These are phyloP conservation scores for Aurelia sp. DNA, from an alignment of 30 jellyfish, hydroid and myxozoan species.

Conservation along the genomic window DNA sequence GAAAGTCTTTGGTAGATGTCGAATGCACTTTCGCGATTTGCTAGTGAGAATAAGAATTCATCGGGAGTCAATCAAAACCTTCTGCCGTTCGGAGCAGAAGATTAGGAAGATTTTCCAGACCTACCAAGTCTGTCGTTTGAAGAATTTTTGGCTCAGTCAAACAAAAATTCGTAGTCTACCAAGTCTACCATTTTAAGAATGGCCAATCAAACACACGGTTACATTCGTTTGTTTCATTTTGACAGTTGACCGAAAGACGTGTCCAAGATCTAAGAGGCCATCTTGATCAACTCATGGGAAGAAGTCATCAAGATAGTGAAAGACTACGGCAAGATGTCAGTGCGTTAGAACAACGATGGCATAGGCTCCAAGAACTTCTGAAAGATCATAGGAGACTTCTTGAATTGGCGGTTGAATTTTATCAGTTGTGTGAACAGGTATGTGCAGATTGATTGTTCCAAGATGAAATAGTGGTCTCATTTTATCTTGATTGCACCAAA, in stretches of 20 bases:
- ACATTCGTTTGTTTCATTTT: neutral
- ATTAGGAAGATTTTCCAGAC: too few species aligned
- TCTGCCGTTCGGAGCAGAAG: too few species aligned
- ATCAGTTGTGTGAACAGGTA: constrained; percentile 96
- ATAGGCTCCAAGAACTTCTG: constrained; percentile 63
- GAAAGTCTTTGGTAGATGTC: too few species aligned
- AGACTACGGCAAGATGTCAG: constrained; percentile 54
- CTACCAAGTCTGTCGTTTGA: neutral
- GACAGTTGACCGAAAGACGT: constrained; percentile 80
- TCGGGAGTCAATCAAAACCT: too few species aligned
- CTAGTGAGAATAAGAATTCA: too few species aligned
- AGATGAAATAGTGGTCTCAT: too few species aligned
- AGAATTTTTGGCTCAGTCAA: too few species aligned
- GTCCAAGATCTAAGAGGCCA: constrained; percentile 65
- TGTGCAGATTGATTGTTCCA: too few species aligned
- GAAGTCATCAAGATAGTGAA: constrained; percentile 76
- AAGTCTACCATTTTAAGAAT: too few species aligned
- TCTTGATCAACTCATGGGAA: constrained; percentile 37
- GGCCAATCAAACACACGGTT: neutral
- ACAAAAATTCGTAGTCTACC: too few species aligned
- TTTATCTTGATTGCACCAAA: too few species aligned
- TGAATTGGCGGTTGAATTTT: constrained; percentile 82
- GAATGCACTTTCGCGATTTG: too few species aligned
- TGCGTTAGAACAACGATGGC: constrained; percentile 86
- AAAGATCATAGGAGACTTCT: constrained; percentile 77